These are phyloP conservation scores for Melipona beecheii DNA, from an alignment of 2,888 invertebrate species.

Conservation along the genomic window DNA sequence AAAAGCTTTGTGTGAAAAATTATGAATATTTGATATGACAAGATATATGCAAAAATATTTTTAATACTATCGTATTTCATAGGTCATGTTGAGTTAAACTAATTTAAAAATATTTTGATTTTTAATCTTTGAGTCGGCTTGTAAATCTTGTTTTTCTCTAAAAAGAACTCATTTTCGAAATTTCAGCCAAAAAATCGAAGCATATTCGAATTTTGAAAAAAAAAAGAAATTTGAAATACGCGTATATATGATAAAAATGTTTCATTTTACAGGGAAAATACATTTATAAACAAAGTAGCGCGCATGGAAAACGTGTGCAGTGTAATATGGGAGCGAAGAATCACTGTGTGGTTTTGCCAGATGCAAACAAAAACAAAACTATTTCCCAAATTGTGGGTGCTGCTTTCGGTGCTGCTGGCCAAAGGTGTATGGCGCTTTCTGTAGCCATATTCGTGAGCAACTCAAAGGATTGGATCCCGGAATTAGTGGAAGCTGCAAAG, in stretches of 20 bases:
- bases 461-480: conserved; percentile 96
- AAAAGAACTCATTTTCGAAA: too few species aligned
- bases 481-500: conserved; percentile 92
- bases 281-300: conserved; percentile 96
- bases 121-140: too few species aligned
- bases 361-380: conserved; percentile 98
- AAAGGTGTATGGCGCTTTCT: conserved; percentile 99
- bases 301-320: conserved; percentile 97
- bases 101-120: too few species aligned
- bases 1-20: too few species aligned
- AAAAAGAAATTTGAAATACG: neutral
- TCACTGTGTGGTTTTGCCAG: conserved; percentile 98
- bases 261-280: conserved; percentile 89
- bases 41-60: too few species aligned
- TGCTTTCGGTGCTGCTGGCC: conserved; percentile 99
- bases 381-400: conserved; percentile 96
- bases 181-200: too few species aligned
- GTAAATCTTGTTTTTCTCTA: too few species aligned
- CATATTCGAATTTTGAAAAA: too few species aligned
- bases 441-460: conserved; percentile 95
- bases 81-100: too few species aligned
- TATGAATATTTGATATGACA: too few species aligned
- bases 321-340: conserved; percentile 99
- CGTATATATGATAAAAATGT: neutral
- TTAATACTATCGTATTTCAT: too few species aligned